phyloP scores from a whole-genome alignment of 1,140 invertebrate species.

The Gonatopus flavifemur region DNA sequence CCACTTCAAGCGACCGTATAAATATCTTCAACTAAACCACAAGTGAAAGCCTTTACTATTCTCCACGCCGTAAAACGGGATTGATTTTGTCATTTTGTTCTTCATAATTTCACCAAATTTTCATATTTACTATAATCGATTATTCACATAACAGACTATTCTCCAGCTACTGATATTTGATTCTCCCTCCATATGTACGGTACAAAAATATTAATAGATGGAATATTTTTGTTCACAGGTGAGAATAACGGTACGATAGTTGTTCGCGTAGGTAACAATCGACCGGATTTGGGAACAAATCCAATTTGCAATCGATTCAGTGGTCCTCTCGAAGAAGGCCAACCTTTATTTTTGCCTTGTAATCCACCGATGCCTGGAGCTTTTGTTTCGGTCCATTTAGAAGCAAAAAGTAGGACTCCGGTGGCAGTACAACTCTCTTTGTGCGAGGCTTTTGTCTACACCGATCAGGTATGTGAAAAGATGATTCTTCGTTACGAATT shows the following conservation, averaged over 20 bases:
- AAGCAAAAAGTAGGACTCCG: constrained; percentile 61
- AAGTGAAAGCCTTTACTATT: constrained; percentile 37
- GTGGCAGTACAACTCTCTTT: constrained; percentile 77
- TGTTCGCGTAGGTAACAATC: constrained; percentile 89
- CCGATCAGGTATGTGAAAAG: constrained; percentile 71
- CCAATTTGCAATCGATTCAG: constrained; percentile 91
- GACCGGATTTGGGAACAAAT: constrained; percentile 91
- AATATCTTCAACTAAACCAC: constrained; percentile 30
- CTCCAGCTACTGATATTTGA: too few species aligned
- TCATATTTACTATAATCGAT: too few species aligned
- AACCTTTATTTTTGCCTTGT: constrained; percentile 89
- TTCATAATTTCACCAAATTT: too few species aligned
- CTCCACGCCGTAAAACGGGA: too few species aligned
- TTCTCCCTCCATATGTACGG: too few species aligned
- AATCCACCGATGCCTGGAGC: constrained; percentile 94
- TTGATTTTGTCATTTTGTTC: too few species aligned
- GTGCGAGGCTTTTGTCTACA: constrained; percentile 95
- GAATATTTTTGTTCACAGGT: too few species aligned
- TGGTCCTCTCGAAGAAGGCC: constrained; percentile 83
- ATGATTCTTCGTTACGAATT: background rate
- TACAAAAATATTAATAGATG: too few species aligned
- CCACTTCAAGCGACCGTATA: background rate
- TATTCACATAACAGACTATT: too few species aligned
- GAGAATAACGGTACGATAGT: constrained; percentile 79
- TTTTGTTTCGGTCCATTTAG: constrained; percentile 89